Evolutionary conservation across 2,888 invertebrate genomes (phyloP), one percentile per base, ranked within the genome.

Genomic region (Patella depressa): DNA sequence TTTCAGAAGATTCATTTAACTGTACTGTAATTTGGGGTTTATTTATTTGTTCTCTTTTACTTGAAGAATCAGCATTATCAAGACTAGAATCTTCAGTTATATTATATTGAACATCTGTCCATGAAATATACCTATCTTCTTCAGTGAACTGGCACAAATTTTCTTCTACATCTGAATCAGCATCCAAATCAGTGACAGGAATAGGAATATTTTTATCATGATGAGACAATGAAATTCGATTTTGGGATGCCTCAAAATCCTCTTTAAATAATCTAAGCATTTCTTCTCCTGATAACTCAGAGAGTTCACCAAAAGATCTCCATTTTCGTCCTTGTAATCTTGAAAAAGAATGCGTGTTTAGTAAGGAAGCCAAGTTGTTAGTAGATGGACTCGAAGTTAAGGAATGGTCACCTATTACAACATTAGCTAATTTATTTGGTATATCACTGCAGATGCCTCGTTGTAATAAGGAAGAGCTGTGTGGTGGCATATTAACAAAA

Each of bases 301-400:
- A 75, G 24, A 82, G 57, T 24, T 74, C 74, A 0, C 65, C 74
- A 14, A 57, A 24, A n/a, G 82, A 82, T 29, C 77, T 77, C 11
- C 80, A 78, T 53, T 57, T 53, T 71, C 82, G 73, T 24, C 82
- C 82, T 17, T 53, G 53, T 15, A 81, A 29, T 34, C 78, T 77
- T 54, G 53, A 57, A 24, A 34, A 9, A 7, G 57, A 59, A n/a
- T 34, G 55, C 11, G 9, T 74, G 17, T 24, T 29, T n/a, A 57
- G 9, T 14, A 34, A n/a, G 15, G 15, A n/a, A 29, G 34, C 24
- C 19, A 57, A 15, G n/a, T 34, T 74, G 34, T 59, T 34, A 34
- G 57, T 45, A 57, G 74, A 57, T n/a, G 34, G 74, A 57, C 74
- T 74, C 24, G 11, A 24, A 19, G 45, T 34, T 34, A 29, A 45